A percentile compares a stretch with the other conserved stretches of the same genome.
These are phyloP conservation scores for Nanger granti DNA, from an alignment of 2,113 vertebrate genomes.

Conservation along the genomic window DNA sequence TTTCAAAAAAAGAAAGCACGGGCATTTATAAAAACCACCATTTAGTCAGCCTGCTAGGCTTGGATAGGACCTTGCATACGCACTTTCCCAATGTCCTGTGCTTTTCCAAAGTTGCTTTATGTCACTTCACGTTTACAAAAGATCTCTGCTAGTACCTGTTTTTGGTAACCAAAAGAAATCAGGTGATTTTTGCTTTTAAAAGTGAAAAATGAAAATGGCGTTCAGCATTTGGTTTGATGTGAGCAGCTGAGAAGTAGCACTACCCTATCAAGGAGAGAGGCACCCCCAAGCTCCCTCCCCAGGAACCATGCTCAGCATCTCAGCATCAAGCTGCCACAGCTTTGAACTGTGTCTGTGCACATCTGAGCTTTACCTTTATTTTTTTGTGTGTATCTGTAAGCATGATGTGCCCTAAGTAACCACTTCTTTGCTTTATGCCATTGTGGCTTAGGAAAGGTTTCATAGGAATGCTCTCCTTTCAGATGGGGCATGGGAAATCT, in stretches of 20 bases:
- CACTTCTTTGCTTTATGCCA: background rate
- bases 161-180: background rate
- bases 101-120: background rate
- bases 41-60: background rate
- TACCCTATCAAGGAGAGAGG: background rate
- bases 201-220: background rate
- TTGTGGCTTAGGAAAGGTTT: background rate
- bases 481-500: background rate
- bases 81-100: background rate
- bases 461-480: background rate
- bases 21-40: background rate
- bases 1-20: background rate
- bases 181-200: background rate
- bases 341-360: background rate
- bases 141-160: background rate
- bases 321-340: background rate
- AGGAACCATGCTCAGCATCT: background rate
- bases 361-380: background rate
- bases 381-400: background rate
- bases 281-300: background rate
- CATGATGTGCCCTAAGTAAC: background rate
- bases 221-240: background rate
- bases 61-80: background rate
- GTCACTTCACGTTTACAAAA: background rate
- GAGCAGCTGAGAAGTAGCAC: background rate